A percentile compares a stretch with the other conserved stretches of the same genome.
Conservation (phyloP, 2,113 vertebrate genomes). For the Empidonax traillii region DNA sequence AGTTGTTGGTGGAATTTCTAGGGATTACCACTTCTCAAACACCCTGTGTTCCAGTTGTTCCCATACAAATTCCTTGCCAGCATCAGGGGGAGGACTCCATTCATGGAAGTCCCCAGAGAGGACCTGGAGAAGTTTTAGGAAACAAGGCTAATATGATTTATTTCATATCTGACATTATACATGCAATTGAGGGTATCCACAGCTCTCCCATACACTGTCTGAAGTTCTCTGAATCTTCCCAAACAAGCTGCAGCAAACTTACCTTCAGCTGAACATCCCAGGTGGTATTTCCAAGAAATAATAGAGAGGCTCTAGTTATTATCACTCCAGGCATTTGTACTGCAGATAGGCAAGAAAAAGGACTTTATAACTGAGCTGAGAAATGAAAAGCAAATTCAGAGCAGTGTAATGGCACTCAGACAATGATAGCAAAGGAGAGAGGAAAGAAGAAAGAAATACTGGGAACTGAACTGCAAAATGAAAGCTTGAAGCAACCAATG, state of each 20-base stretch:
- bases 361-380: background rate
- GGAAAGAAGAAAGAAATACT: background rate
- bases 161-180: background rate
- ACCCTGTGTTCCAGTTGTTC: background rate
- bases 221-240: background rate
- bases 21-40: background rate
- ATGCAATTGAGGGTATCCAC: background rate
- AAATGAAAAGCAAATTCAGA: background rate
- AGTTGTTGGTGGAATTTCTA: background rate
- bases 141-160: background rate
- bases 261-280: background rate
- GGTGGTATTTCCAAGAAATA: background rate
- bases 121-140: background rate
- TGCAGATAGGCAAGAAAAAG: background rate
- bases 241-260: background rate
- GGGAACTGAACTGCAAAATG: background rate
- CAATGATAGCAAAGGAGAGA: background rate
- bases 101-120: background rate
- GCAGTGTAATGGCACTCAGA: background rate
- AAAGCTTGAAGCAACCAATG: background rate
- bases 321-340: background rate
- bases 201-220: background rate
- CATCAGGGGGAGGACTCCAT: background rate
- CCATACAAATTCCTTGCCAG: background rate
- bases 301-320: background rate